Evolutionary conservation across 2,113 vertebrate species (phyloP).

Genomic region (Pachycephala philippinensis): DNA sequence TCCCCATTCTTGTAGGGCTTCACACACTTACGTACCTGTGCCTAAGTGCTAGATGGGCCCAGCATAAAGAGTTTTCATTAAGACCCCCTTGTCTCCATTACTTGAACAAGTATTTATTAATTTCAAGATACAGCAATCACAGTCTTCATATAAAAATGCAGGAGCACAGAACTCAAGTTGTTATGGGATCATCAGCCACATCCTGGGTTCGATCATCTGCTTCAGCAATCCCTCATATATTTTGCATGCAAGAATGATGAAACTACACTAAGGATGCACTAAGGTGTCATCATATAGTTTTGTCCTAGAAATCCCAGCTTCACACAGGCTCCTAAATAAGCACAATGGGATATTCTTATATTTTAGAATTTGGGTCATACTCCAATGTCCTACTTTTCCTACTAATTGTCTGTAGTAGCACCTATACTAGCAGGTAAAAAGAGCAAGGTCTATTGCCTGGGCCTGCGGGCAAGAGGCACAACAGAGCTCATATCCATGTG

Average conservation of each 20-base stretch:
- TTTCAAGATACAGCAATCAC: background rate
- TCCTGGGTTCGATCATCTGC: background rate
- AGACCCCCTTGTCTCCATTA: background rate
- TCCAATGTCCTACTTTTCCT: background rate
- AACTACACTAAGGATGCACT: background rate
- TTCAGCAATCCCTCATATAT: background rate
- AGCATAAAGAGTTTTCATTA: background rate
- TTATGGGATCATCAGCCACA: background rate
- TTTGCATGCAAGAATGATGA: background rate
- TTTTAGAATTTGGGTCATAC: background rate
- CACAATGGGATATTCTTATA: background rate
- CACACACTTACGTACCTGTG: background rate
- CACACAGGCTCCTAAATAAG: background rate
- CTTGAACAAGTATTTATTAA: background rate
- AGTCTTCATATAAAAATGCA: background rate
- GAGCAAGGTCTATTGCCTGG: background rate
- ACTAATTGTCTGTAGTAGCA: background rate
- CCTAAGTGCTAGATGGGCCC: background rate
- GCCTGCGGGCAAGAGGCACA: background rate
- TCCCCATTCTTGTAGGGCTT: background rate
- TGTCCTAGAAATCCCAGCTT: background rate
- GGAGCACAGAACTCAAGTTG: background rate
- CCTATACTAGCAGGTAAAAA: background rate
- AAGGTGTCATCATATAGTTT: background rate
- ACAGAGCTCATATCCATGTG: accelerated